A percentile compares a stretch with the other conserved stretches of the same genome.
Conservation (phyloP, 1,140 invertebrate species). For the Drosophila parvula region DNA sequence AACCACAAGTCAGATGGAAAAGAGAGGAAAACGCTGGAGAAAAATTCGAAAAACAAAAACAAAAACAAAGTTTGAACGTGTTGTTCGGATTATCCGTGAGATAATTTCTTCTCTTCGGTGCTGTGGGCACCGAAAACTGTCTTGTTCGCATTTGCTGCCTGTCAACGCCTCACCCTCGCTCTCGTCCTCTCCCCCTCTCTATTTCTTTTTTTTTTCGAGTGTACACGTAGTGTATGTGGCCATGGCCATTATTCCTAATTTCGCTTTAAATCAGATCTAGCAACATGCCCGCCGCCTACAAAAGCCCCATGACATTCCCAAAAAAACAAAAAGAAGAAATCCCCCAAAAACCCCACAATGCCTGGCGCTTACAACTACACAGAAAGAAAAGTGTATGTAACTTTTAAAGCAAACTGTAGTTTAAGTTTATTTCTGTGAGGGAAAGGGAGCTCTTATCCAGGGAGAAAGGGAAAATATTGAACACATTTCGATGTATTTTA, state of each 20-base stretch:
- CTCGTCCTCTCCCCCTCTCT: background rate
- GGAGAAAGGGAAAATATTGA: too few species aligned
- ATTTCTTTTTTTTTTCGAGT: background rate
- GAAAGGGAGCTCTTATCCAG: too few species aligned
- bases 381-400: background rate
- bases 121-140: conserved; percentile 64
- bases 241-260: conserved; percentile 83
- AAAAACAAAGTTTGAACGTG: conserved; percentile 66
- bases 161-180: conserved; percentile 66
- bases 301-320: conserved; percentile 57
- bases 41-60: background rate
- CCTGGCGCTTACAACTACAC: conserved; percentile 21
- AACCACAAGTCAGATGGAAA: conserved; percentile 28
- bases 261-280: conserved; percentile 83
- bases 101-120: conserved; percentile 71
- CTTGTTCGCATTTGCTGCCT: conserved; percentile 81
- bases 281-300: conserved; percentile 38
- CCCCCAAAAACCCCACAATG: conserved; percentile 1
- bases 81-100: conserved; percentile 82
- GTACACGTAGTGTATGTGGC: conserved; percentile 57
- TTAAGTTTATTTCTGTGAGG: too few species aligned
- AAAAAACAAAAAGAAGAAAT: background rate
- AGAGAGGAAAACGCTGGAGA: conserved; percentile 13
- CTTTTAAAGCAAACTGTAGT: background rate
- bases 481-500: too few species aligned